These are phyloP conservation scores for Fulica atra DNA, from an alignment of 2,113 vertebrate species.

Conservation along the genomic window DNA sequence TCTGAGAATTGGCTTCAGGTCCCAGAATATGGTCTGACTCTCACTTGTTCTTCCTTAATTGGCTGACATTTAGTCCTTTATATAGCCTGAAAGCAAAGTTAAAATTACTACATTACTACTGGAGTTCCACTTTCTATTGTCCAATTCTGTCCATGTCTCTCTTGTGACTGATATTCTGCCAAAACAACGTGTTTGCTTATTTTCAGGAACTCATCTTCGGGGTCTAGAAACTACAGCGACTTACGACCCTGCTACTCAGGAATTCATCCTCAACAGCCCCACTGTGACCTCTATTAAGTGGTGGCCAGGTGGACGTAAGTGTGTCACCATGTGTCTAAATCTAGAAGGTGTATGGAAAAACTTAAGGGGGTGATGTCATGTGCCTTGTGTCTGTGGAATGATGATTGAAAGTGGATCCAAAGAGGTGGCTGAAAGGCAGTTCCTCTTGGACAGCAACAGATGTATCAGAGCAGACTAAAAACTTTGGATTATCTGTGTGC, in stretches of 20 bases:
- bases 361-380: background rate
- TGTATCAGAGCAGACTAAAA: background rate
- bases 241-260: slow-evolving; percentile 90
- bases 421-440: background rate
- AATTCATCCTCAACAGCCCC: slow-evolving; percentile 95
- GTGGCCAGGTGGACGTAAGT: slow-evolving; percentile 98
- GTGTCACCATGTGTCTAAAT: background rate
- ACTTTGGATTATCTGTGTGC: background rate
- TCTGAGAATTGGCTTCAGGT: background rate
- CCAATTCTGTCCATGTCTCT: background rate
- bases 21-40: background rate
- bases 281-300: slow-evolving; percentile 98
- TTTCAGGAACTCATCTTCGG: slow-evolving; percentile 91
- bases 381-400: background rate
- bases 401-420: background rate
- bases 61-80: background rate
- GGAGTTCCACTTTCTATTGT: slow-evolving; percentile 27
- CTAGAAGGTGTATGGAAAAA: background rate
- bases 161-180: background rate
- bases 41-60: background rate
- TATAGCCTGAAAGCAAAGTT: background rate
- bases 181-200: background rate
- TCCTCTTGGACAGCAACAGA: background rate
- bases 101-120: slow-evolving; percentile 6
- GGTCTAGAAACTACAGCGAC: slow-evolving; percentile 96